Percentiles rank a stretch among this genome's conserved stretches.
Conservation (phyloP, 2,888 invertebrate genomes). For the Dendrolimus houi region DNA sequence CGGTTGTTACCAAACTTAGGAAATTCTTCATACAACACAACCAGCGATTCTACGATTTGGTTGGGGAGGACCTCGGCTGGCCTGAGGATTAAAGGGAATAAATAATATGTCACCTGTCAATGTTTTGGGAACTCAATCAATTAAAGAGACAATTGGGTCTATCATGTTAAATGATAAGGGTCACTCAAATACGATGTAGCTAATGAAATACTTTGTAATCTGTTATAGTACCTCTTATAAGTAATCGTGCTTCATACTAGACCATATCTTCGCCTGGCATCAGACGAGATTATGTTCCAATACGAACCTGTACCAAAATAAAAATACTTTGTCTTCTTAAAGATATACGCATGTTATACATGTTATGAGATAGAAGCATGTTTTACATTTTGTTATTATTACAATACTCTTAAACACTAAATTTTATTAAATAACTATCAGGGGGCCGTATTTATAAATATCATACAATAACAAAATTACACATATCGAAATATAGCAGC, state of each 20-base stretch:
- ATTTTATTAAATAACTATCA: too few relatives aligned
- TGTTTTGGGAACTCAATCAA: neutral
- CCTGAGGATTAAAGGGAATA: constrained; percentile 81
- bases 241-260: too few relatives aligned
- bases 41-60: constrained; percentile 92
- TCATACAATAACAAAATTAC: too few relatives aligned
- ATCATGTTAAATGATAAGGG: neutral
- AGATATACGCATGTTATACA: too few relatives aligned
- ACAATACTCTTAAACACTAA: too few relatives aligned
- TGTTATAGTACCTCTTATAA: too few relatives aligned
- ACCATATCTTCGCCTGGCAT: too few relatives aligned
- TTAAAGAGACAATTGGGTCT: neutral
- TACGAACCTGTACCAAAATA: neutral
- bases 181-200: neutral
- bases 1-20: constrained; percentile 86
- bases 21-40: constrained; percentile 94
- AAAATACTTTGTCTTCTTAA: neutral
- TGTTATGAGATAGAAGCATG: too few relatives aligned
- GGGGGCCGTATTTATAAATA: too few relatives aligned
- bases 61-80: constrained; percentile 96
- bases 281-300: too few relatives aligned
- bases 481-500: too few relatives aligned
- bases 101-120: constrained; percentile 5
- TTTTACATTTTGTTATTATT: too few relatives aligned
- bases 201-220: neutral